A percentile compares a stretch with the other conserved stretches of the same genome.
Conservation (phyloP, 2,113 vertebrate species). For the Microcebus ravelobensis region DNA sequence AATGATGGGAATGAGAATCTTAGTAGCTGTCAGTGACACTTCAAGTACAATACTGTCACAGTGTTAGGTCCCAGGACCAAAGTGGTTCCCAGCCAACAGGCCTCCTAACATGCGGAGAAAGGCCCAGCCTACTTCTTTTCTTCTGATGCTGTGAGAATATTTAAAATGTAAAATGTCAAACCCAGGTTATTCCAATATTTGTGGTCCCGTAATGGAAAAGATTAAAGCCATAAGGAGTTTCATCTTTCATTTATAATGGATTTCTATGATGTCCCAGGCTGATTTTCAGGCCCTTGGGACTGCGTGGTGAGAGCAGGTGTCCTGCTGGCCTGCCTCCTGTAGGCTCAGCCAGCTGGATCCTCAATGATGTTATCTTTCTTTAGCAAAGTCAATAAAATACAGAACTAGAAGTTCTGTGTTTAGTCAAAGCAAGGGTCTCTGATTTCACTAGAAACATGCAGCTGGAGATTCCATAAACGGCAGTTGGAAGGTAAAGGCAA, state of each 20-base stretch:
- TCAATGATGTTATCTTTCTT: not conserved
- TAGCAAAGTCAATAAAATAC: not conserved
- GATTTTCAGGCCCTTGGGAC: not conserved
- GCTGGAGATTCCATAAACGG: not conserved
- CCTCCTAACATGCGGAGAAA: not conserved
- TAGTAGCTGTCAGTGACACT: not conserved
- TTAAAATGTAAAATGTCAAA: not conserved
- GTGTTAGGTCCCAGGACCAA: not conserved
- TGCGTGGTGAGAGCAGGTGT: fast-evolving
- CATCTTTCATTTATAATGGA: not conserved
- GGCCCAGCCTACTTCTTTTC: not conserved
- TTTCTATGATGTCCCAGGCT: not conserved
- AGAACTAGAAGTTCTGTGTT: not conserved
- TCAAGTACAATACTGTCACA: not conserved
- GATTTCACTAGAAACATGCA: not conserved
- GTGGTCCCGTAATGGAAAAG: not conserved
- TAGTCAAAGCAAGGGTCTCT: not conserved
- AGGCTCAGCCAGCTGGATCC: not conserved
- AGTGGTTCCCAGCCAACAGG: not conserved
- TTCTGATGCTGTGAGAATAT: not conserved
- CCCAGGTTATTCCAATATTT: not conserved
- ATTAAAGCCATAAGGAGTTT: not conserved
- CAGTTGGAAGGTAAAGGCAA: not conserved
- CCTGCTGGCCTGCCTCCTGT: not conserved
- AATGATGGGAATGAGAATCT: not conserved